Conservation (phyloP, 2,113 vertebrate genomes). For the Calyptomena viridis region DNA sequence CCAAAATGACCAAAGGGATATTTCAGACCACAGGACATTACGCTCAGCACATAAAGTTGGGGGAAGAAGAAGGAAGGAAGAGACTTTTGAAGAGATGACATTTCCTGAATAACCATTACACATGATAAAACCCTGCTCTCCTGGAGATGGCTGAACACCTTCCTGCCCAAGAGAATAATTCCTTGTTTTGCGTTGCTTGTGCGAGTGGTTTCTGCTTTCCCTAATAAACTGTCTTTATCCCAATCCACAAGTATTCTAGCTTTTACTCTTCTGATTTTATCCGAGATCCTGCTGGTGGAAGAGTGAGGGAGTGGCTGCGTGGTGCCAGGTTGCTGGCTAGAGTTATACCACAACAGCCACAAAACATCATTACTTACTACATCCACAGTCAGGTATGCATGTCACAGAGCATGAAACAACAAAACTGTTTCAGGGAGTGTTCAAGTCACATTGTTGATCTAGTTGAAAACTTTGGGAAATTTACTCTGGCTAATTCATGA, state of each 20-base stretch:
- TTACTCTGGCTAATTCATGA: not conserved
- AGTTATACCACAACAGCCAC: rapidly evolving
- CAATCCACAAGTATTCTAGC: not conserved
- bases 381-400: not conserved
- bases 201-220: not conserved
- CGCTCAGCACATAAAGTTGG: not conserved
- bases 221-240: not conserved
- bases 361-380: not conserved
- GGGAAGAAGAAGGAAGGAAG: not conserved
- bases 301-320: not conserved
- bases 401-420: not conserved
- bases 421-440: not conserved
- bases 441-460: not conserved
- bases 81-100: not conserved
- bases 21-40: not conserved
- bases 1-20: not conserved
- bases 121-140: not conserved
- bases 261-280: not conserved
- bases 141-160: not conserved
- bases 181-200: not conserved
- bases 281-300: not conserved
- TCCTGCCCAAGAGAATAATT: not conserved
- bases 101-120: not conserved
- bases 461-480: not conserved
- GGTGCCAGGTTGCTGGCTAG: not conserved